Conservation (phyloP, 2,797 vertebrate species). For the Glyptemys insculpta region DNA sequence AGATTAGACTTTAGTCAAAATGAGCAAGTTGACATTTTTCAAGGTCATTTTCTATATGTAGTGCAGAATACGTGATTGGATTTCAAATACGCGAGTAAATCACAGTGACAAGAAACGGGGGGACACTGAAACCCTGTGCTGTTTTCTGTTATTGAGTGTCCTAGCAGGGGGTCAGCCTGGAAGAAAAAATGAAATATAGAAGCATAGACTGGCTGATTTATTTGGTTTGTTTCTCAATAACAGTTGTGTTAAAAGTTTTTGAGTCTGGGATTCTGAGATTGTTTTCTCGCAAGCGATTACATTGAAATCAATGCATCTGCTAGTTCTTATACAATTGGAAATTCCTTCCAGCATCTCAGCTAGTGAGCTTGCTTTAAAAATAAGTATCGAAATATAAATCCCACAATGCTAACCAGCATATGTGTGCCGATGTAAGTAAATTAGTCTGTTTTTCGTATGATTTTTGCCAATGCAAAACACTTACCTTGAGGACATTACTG, state of each 20-base stretch:
- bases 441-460: conserved; percentile 1
- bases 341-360: conserved; percentile 24
- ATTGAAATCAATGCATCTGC: conserved; percentile 70
- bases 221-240: conserved; percentile 77
- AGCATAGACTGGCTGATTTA: conserved; percentile 64
- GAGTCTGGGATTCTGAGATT: conserved; percentile 50
- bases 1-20: conserved; percentile 77
- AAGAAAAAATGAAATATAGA: conserved; percentile 65
- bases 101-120: conserved; percentile 70
- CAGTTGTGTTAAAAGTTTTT: conserved; percentile 78
- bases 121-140: conserved; percentile 73
- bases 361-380: not conserved
- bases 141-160: conserved; percentile 78
- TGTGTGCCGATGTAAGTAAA: conserved; percentile 32
- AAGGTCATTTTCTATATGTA: conserved; percentile 80
- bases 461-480: conserved; percentile 38
- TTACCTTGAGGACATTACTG: conserved; percentile 48
- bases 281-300: conserved; percentile 63
- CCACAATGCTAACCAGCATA: conserved; percentile 1
- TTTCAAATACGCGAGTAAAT: conserved; percentile 75
- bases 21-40: conserved; percentile 78
- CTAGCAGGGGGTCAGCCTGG: conserved; percentile 73
- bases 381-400: conserved; percentile 33
- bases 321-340: conserved; percentile 50
- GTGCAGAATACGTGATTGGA: conserved; percentile 69